Percentiles rank a stretch among this genome's conserved stretches.
These are phyloP conservation scores for Agapornis canus DNA, from an alignment of 2,797 vertebrate species.

Conservation along the genomic window DNA sequence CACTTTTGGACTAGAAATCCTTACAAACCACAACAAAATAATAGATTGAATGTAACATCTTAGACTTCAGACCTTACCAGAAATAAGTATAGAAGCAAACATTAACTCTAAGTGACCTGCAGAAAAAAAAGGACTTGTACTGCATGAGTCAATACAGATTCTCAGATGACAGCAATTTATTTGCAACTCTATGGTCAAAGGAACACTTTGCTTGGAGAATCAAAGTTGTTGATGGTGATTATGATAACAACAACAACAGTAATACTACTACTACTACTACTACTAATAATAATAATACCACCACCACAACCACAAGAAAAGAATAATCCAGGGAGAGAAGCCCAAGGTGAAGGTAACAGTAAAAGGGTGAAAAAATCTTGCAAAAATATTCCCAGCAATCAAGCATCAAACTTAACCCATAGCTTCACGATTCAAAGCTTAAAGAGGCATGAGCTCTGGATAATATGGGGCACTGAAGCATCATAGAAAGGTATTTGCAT, in stretches of 20 bases:
- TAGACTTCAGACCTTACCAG: neutral
- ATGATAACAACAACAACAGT: no score
- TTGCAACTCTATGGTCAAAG: neutral
- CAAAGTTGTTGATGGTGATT: neutral
- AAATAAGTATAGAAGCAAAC: neutral
- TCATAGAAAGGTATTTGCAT: rapidly evolving
- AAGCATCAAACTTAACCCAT: neutral
- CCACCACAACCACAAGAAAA: neutral
- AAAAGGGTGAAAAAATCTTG: neutral
- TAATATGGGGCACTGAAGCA: neutral
- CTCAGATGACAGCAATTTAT: neutral
- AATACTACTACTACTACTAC: no score
- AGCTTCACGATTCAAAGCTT: neutral
- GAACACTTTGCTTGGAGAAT: neutral
- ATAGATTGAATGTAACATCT: neutral
- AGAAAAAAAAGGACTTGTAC: neutral
- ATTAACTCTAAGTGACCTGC: neutral
- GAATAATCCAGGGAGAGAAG: neutral
- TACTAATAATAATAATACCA: neutral
- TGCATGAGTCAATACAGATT: neutral
- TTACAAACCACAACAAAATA: neutral
- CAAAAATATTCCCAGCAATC: neutral
- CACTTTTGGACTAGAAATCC: neutral
- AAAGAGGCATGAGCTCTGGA: neutral
- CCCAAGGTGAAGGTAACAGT: neutral